These are phyloP conservation scores for Cerceris rybyensis DNA, from an alignment of 2,888 invertebrate genomes.

Conservation along the genomic window DNA sequence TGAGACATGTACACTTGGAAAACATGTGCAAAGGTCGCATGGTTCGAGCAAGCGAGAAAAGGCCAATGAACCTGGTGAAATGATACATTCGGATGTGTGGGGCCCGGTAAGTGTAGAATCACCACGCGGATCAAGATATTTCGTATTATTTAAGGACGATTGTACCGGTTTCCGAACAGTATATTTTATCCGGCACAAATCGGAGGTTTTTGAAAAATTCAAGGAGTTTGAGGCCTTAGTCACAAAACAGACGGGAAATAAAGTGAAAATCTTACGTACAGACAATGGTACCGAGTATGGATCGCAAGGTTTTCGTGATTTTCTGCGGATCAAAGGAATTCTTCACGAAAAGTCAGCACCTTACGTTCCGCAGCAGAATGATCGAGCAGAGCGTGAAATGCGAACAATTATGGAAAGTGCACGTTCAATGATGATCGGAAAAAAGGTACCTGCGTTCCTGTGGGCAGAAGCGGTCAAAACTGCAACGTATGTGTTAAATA, in stretches of 20 bases:
- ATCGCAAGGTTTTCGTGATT: neutral
- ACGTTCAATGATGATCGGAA: neutral
- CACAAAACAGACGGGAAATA: slow-evolving; percentile 17
- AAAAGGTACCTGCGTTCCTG: neutral
- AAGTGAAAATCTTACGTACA: slow-evolving; percentile 14
- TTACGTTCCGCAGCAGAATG: slow-evolving; percentile 1
- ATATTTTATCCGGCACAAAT: slow-evolving; percentile 40
- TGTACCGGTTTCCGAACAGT: slow-evolving; percentile 6
- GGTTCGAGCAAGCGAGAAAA: too few relatives aligned
- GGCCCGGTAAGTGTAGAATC: too few relatives aligned
- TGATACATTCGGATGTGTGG: too few relatives aligned
- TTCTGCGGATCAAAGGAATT: slow-evolving; percentile 9
- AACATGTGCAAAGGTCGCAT: too few relatives aligned
- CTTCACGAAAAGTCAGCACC: slow-evolving; percentile 9
- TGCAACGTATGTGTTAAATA: neutral
- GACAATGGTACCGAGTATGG: slow-evolving; percentile 26
- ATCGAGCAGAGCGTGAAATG: neutral
- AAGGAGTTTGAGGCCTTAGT: slow-evolving; percentile 25
- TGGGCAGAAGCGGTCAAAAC: slow-evolving; percentile 10
- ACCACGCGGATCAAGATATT: neutral
- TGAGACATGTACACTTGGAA: too few relatives aligned
- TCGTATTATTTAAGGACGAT: neutral
- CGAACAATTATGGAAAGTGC: neutral
- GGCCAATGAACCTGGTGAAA: too few relatives aligned
- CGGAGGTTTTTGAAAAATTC: slow-evolving; percentile 30